Conservation (phyloP, 2,113 vertebrate genomes). For the Calyptomena viridis region DNA sequence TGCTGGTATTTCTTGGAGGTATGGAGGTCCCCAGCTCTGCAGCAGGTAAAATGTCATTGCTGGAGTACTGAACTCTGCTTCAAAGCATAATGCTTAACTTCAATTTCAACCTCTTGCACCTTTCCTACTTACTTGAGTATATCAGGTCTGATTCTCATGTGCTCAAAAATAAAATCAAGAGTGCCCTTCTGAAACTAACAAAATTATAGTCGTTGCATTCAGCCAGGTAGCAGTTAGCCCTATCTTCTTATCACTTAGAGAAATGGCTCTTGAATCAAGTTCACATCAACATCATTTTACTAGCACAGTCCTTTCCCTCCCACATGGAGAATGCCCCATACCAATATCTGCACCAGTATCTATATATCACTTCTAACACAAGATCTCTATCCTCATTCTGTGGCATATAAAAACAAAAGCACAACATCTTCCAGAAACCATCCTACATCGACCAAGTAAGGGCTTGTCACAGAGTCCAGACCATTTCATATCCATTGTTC, state of each 20-base stretch:
- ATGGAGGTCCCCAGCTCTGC: background rate
- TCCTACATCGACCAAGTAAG: background rate
- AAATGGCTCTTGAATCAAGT: background rate
- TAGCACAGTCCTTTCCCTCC: background rate
- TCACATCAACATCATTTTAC: background rate
- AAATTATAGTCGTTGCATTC: background rate
- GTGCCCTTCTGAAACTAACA: background rate
- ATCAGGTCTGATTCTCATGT: background rate
- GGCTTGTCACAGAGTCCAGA: background rate
- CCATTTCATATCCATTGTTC: background rate
- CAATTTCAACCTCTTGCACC: background rate
- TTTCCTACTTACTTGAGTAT: background rate
- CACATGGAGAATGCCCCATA: background rate
- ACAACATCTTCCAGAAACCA: background rate
- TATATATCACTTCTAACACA: background rate
- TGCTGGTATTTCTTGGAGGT: background rate
- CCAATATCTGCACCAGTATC: background rate
- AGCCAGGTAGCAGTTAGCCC: background rate
- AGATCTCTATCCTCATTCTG: background rate
- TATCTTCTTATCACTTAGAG: background rate
- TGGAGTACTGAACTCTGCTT: background rate
- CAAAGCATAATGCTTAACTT: background rate
- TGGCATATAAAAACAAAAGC: background rate
- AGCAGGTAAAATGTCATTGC: background rate
- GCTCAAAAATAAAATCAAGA: background rate